Percentiles rank a stretch among this genome's conserved stretches.
These are phyloP conservation scores for Homalodisca vitripennis DNA, from an alignment of 1,140 invertebrate genomes.

Conservation along the genomic window DNA sequence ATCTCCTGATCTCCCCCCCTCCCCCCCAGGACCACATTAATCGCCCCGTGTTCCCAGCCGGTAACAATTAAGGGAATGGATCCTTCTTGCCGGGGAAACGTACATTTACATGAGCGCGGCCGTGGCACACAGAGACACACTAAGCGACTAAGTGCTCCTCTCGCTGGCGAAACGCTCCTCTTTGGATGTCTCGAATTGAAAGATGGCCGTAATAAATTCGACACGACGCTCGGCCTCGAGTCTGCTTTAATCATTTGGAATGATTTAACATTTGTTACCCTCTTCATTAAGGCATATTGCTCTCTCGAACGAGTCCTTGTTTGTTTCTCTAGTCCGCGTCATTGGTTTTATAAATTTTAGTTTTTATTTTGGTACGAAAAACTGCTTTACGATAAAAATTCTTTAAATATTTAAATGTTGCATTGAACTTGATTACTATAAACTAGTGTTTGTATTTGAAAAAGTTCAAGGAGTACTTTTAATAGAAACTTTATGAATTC, in stretches of 20 bases:
- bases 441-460: too few relatives aligned
- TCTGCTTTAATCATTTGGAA: neutral
- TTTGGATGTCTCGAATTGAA: neutral
- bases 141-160: neutral
- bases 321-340: neutral
- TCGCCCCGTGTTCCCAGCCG: neutral
- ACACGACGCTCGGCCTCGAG: neutral
- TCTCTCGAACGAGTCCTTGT: neutral
- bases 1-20: neutral
- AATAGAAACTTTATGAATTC: too few relatives aligned
- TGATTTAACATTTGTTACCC: neutral
- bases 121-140: neutral
- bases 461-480: too few relatives aligned
- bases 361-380: too few relatives aligned
- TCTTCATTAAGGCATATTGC: neutral
- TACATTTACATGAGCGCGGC: conserved; percentile 10
- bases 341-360: neutral
- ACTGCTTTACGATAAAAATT: too few relatives aligned
- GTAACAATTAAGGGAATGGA: conserved; percentile 13
- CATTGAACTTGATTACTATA: too few relatives aligned
- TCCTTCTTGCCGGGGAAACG: neutral
- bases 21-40: neutral
- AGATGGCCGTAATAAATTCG: neutral
- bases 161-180: neutral
- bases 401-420: too few relatives aligned